Conservation (phyloP, 2,888 invertebrate genomes). For the Stegana nigrithorax region DNA sequence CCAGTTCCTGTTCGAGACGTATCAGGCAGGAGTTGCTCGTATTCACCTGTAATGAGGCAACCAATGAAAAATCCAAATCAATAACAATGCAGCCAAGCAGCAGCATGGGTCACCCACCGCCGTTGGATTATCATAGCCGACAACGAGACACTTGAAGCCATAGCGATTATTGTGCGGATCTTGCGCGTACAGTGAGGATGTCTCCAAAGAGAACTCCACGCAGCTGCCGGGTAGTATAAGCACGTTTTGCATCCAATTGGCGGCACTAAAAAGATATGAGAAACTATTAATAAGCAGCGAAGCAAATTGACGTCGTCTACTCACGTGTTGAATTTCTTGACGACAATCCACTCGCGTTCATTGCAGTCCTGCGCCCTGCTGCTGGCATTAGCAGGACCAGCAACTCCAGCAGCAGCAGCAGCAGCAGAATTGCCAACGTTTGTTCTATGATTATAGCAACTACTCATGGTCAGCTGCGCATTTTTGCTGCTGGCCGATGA, state of each 20-base stretch:
- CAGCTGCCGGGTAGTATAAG: conserved; percentile 92
- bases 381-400: not conserved
- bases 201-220: conserved; percentile 94
- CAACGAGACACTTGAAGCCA: conserved; percentile 82
- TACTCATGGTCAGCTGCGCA: conserved; percentile 51
- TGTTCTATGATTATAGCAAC: conserved; percentile 47
- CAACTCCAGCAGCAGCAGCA: not conserved
- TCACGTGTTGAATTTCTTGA: conserved; percentile 75
- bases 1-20: conserved; percentile 89
- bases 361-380: conserved; percentile 38
- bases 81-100: too few relatives aligned
- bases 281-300: not conserved
- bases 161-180: conserved; percentile 86
- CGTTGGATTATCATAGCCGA: conserved; percentile 84
- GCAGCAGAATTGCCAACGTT: not conserved
- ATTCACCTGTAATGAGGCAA: conserved; percentile 52
- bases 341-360: conserved; percentile 73
- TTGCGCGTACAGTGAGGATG: conserved; percentile 93
- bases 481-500: conserved; percentile 23
- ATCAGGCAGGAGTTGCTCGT: conserved; percentile 66
- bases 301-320: conserved; percentile 24
- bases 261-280: conserved; percentile 45
- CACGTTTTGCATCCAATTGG: conserved; percentile 86
- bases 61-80: not conserved
- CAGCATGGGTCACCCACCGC: conserved; percentile 63